A percentile compares a stretch with the other conserved stretches of the same genome.
phyloP scores from a whole-genome alignment of 2,888 invertebrate species.

The Linyphia triangularis region DNA sequence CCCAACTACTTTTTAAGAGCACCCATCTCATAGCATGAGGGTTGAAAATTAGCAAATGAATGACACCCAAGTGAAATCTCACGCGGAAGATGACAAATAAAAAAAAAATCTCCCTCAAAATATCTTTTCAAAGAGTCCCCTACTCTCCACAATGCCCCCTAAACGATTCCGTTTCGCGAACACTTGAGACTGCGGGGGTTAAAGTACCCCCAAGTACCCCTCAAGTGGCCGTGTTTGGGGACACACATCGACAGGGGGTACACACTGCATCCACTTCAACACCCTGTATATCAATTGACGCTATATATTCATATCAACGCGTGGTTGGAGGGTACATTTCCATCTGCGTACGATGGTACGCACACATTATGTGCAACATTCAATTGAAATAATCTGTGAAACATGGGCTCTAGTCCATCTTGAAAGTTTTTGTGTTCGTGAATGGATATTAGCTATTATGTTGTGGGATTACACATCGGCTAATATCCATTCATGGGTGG shows the following conservation, averaged over 20 bases:
- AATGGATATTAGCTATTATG: constrained; percentile 10
- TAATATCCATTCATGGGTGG: background rate
- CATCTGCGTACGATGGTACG: constrained; percentile 43
- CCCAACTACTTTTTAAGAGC: background rate
- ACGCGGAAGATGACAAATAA: background rate
- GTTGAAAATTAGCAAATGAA: constrained; percentile 71
- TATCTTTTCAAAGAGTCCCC: constrained; percentile 1
- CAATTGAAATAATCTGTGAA: constrained; percentile 8
- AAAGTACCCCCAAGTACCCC: constrained; percentile 44
- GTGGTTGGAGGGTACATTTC: constrained; percentile 17
- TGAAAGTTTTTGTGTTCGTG: background rate
- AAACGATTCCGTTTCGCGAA: constrained; percentile 4
- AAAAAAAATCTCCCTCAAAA: constrained; percentile 14
- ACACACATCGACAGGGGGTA: constrained; percentile 53
- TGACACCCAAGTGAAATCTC: constrained; percentile 40
- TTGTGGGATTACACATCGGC: background rate
- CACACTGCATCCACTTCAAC: constrained; percentile 18
- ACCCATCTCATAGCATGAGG: background rate
- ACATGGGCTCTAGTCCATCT: constrained; percentile 6
- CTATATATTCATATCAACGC: constrained; percentile 39
- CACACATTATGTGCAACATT: too few relatives aligned
- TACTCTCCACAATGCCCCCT: constrained; percentile 11
- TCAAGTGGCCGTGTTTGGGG: constrained; percentile 56
- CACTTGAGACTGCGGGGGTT: constrained; percentile 58
- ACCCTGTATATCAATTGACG: constrained; percentile 14